phyloP scores from a whole-genome alignment of 2,888 invertebrate species.

The Pyrocoelia pectoralis region DNA sequence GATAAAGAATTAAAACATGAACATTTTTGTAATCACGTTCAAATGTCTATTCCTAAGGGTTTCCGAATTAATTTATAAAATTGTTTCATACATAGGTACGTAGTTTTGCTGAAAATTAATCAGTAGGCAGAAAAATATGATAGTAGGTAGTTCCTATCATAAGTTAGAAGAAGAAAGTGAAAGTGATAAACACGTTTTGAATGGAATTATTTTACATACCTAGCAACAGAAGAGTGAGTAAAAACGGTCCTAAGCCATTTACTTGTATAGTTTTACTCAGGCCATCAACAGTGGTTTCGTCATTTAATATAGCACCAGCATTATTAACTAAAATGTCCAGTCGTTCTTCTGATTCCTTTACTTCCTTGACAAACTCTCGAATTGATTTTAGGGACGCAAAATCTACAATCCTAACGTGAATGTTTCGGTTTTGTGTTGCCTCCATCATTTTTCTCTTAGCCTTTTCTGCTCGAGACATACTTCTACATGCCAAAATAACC shows the following conservation, averaged over 20 bases:
- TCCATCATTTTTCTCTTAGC: conserved; percentile 44
- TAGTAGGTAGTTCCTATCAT: no score
- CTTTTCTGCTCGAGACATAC: conserved; percentile 43
- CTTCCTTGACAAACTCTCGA: conserved; percentile 67
- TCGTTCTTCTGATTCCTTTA: conserved; percentile 54
- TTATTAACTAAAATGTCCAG: conserved; percentile 5
- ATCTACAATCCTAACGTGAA: conserved; percentile 60
- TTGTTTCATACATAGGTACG: no score
- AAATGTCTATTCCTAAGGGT: no score
- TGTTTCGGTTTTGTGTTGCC: conserved; percentile 51
- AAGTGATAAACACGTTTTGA: no score
- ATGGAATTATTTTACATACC: not conserved
- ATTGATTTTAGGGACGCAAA: conserved; percentile 64
- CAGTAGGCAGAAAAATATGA: no score
- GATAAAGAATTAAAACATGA: no score
- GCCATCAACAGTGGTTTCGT: not conserved
- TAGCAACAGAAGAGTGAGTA: not conserved
- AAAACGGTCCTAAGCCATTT: conserved; percentile 39
- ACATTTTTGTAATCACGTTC: no score
- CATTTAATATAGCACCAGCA: not conserved
- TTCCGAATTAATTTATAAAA: no score
- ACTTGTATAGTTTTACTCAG: not conserved
- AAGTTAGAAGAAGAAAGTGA: no score
- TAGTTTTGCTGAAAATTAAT: no score
- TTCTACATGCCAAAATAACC: conserved; percentile 64